Evolutionary conservation across 2,888 invertebrate species (phyloP), one percentile per base, ranked within the genome.

Genomic region (Ectemnius cavifrons): DNA sequence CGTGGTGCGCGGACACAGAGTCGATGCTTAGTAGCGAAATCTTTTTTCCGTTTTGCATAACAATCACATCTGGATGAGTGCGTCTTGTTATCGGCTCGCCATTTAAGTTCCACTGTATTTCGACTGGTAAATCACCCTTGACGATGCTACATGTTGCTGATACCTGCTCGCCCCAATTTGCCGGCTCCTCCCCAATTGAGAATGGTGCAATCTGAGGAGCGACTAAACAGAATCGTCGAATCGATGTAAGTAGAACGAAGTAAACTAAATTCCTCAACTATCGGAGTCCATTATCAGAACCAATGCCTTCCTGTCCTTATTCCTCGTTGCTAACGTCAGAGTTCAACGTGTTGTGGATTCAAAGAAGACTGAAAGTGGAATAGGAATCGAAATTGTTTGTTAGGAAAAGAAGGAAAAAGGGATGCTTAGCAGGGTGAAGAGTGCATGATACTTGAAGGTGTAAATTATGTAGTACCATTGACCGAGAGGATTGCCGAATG

Each of bases 51-150:
- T 84, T 85, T 82, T 86, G 89, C 37, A 87, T 87, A 46, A 91
- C 83, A 14, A 76, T 83, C 57, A 91, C 73, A 61, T 89, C 90
- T 60, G 87, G 85, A 78, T 89, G 86, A 18, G 73, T 84, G 73
- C 78, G 78, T 73, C 72, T 80, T 46, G 83, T 85, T 68, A 87
- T 84, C 49, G 79, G 81, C 60, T 84, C 83, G 37, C 87, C 85
- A 74, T 89, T 88, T 13, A 93, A 92, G 61, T 92, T 93, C 96
- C 96, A 96, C 71, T 93, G 93, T 74, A 96, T 93, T 83, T 94
- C 94, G 66, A 97, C 92, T 0, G 97, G 97, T 79, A 94, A 93
- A 90, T 97, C 97, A 67, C 97, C 96, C 89, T 96, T 95, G 85
- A 94, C 93, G 64, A 95, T 93, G 67, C 94, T 94, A 91, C 96